Conservation (phyloP, 2,797 vertebrate species). For the Protosalanx chinensis region DNA sequence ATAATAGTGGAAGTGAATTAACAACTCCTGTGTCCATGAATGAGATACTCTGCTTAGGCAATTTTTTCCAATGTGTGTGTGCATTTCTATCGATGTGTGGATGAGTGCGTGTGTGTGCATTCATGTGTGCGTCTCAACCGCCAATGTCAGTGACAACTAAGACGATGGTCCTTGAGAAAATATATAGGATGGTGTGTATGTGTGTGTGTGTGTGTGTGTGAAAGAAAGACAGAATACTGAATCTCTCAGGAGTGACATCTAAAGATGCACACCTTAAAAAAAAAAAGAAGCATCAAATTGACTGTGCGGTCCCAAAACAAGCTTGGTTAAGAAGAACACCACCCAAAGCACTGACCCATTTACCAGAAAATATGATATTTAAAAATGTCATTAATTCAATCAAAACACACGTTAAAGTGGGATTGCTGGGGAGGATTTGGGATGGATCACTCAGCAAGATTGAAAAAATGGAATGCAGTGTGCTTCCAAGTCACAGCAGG, state of each 20-base stretch:
- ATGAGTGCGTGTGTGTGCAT: background rate
- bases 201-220: constrained; percentile 16
- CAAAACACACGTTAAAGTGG: background rate
- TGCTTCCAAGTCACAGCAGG: constrained; percentile 30
- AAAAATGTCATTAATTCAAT: background rate
- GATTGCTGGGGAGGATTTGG: constrained; percentile 21
- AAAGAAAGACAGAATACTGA: background rate
- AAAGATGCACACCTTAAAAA: no score
- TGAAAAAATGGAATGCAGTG: constrained; percentile 19
- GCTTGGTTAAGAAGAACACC: background rate
- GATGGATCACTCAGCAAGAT: background rate
- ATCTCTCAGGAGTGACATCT: no score
- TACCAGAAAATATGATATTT: background rate
- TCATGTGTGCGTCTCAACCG: constrained; percentile 53
- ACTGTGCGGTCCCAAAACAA: background rate
- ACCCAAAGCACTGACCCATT: background rate
- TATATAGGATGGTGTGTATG: background rate
- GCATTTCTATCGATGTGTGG: constrained; percentile 8
- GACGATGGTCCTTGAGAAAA: constrained; percentile 35
- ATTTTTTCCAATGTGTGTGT: constrained; percentile 12
- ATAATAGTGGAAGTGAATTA: background rate
- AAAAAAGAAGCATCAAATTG: no score
- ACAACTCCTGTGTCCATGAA: background rate
- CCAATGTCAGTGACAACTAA: constrained; percentile 57
- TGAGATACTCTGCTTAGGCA: constrained; percentile 1